phyloP scores from a whole-genome alignment of 2,113 vertebrate genomes.

The Varanus salvator region DNA sequence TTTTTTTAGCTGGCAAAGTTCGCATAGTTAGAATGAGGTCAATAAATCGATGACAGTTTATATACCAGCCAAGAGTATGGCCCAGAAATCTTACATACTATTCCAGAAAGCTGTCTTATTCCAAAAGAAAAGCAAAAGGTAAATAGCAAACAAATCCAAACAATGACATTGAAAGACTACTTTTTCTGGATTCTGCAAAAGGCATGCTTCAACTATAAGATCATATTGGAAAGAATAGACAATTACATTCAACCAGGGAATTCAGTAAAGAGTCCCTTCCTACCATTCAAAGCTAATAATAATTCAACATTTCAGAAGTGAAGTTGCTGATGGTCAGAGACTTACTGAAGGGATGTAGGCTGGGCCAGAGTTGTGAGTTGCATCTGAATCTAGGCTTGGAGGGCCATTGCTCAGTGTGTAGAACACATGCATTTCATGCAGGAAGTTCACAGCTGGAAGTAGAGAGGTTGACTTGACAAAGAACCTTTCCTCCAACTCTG shows the following conservation, averaged over 20 bases:
- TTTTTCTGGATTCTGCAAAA: background rate
- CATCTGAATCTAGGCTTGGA: background rate
- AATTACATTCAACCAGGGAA: background rate
- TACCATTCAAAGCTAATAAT: background rate
- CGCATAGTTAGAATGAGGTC: constrained; percentile 7
- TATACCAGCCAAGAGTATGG: constrained; percentile 10
- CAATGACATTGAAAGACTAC: background rate
- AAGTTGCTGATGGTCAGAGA: background rate
- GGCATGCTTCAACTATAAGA: too few relatives aligned
- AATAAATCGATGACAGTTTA: constrained; percentile 29
- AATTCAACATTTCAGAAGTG: background rate
- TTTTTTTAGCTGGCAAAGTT: constrained; percentile 34
- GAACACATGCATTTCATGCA: background rate
- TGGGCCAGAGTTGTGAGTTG: background rate
- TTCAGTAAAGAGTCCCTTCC: background rate
- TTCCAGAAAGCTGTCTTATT: constrained; percentile 22
- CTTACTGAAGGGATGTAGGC: too few relatives aligned
- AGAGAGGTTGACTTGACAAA: background rate
- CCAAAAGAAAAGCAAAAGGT: constrained; percentile 12
- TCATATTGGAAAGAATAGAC: background rate
- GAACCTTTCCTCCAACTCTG: background rate
- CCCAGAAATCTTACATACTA: constrained; percentile 7
- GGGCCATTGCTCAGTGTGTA: background rate
- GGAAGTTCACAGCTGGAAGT: background rate
- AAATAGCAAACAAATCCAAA: background rate